Percentiles rank a stretch among this genome's conserved stretches.
These are phyloP conservation scores for Tenthredo notha DNA, from an alignment of 2,888 invertebrate genomes.

Conservation along the genomic window DNA sequence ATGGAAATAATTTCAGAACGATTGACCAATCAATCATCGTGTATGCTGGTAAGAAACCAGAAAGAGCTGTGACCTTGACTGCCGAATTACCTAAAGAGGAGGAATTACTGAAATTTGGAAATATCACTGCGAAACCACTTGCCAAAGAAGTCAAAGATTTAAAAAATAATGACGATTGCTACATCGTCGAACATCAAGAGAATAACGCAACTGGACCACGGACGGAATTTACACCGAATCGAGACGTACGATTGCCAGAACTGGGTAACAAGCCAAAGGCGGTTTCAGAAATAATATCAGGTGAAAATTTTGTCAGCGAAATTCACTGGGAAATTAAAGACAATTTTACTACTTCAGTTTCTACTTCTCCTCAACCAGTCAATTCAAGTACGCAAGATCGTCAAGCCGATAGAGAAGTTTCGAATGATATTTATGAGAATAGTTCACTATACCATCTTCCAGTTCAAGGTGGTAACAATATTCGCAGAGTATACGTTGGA, in stretches of 20 bases:
- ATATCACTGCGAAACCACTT: constrained; percentile 25
- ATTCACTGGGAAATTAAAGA: background rate
- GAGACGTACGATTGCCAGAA: background rate
- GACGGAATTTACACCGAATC: background rate
- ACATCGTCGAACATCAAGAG: background rate
- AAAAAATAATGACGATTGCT: background rate
- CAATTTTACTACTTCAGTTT: background rate
- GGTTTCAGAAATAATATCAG: background rate
- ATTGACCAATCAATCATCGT: background rate
- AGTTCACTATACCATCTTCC: background rate
- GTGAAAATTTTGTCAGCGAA: background rate
- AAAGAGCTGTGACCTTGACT: background rate
- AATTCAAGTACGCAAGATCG: background rate
- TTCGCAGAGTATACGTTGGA: background rate
- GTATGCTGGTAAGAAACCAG: background rate
- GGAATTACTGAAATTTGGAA: background rate
- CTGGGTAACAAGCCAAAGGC: background rate
- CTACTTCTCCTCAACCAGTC: background rate
- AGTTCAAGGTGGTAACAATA: background rate
- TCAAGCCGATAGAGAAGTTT: background rate
- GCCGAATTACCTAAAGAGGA: background rate
- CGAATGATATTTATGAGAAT: too few species aligned
- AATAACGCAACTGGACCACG: background rate
- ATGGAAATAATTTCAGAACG: background rate
- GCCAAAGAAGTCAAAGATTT: background rate